Evolutionary conservation across 2,888 invertebrate species (phyloP).

Genomic region (Ectemnius cavifrons): DNA sequence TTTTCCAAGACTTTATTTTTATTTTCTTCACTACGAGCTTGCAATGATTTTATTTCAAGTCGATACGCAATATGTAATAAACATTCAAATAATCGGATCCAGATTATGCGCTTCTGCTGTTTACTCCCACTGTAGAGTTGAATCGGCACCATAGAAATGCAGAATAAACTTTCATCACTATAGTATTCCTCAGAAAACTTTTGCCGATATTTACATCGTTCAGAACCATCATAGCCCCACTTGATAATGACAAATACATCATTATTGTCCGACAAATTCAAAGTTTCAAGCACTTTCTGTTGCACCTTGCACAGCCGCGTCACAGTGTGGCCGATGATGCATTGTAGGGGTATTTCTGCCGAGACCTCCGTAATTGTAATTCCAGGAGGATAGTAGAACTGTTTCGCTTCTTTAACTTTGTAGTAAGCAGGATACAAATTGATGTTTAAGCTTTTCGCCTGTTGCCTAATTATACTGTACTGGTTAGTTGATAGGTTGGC

Average conservation of each 20-base stretch:
- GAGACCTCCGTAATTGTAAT: slow-evolving; percentile 9
- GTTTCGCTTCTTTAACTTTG: slow-evolving; percentile 16
- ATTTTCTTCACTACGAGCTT: slow-evolving; percentile 29
- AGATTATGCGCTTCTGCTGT: slow-evolving; percentile 24
- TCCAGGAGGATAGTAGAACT: slow-evolving; percentile 16
- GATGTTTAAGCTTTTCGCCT: background rate
- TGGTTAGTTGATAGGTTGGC: slow-evolving; percentile 13
- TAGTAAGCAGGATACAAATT: slow-evolving; percentile 14
- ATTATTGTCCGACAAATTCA: background rate
- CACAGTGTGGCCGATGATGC: slow-evolving; percentile 12
- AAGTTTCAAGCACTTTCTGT: background rate
- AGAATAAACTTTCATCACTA: slow-evolving; percentile 11
- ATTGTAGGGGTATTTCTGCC: slow-evolving; percentile 18
- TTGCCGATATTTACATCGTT: slow-evolving; percentile 14
- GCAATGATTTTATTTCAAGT: slow-evolving; percentile 46
- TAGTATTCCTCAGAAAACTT: slow-evolving; percentile 8
- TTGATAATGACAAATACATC: slow-evolving; percentile 13
- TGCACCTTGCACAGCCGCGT: slow-evolving; percentile 7
- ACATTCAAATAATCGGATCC: slow-evolving; percentile 50
- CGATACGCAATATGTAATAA: slow-evolving; percentile 43
- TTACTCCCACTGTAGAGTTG: background rate
- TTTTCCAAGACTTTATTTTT: slow-evolving; percentile 14
- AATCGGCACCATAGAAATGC: slow-evolving; percentile 14
- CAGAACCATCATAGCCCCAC: slow-evolving; percentile 21
- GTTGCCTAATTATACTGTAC: slow-evolving; percentile 7